Evolutionary conservation across 2,113 vertebrate species (phyloP).

Genomic region (Pelecanoides urinatrix): DNA sequence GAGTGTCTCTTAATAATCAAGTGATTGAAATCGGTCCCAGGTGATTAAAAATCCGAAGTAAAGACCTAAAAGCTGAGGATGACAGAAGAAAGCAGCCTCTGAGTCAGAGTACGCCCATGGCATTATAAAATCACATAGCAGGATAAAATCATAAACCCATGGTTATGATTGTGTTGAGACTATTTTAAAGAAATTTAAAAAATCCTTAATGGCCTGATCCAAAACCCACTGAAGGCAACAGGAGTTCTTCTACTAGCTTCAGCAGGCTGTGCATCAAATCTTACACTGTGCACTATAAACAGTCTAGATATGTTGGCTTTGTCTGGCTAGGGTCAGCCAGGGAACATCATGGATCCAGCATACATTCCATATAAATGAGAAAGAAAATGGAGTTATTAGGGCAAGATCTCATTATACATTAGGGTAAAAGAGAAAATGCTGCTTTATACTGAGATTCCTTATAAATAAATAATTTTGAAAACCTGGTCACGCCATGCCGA

Average conservation of each 20-base stretch:
- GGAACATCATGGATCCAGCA: neutral
- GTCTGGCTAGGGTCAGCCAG: neutral
- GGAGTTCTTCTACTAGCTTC: neutral
- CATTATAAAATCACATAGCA: neutral
- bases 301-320: neutral
- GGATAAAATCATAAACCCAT: slow-evolving; percentile 3
- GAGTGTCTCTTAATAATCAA: slow-evolving; percentile 27
- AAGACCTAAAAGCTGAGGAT: slow-evolving; percentile 19
- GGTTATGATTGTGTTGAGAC: neutral
- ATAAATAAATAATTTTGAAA: slow-evolving; percentile 13
- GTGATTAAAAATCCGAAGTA: slow-evolving; percentile 30
- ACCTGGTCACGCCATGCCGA: slow-evolving; percentile 10
- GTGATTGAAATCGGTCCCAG: slow-evolving; percentile 51
- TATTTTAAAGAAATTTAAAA: slow-evolving; percentile 26
- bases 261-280: neutral
- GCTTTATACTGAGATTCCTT: slow-evolving; percentile 18
- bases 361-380: neutral
- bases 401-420: neutral
- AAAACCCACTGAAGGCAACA: slow-evolving; percentile 4
- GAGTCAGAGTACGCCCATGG: neutral
- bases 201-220: slow-evolving; percentile 2
- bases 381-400: neutral
- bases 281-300: neutral
- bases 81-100: slow-evolving; percentile 11
- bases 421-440: neutral